Evolutionary conservation across 2,797 vertebrate genomes (phyloP), one percentile per base, ranked within the genome.

Genomic region (Sebastes hubbsi): DNA sequence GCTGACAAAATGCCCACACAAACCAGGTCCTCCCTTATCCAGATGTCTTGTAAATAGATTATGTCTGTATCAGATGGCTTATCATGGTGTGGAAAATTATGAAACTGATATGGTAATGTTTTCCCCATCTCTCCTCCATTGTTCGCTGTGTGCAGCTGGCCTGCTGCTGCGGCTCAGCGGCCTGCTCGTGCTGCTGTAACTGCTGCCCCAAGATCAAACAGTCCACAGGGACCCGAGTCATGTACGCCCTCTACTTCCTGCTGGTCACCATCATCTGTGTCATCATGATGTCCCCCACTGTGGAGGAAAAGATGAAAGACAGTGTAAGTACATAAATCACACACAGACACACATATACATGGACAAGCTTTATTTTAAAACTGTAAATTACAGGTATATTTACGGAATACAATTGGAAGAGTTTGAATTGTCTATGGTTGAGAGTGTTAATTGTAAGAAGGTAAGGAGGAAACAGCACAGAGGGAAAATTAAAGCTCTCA

Each of bases 161-260:
- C 88, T 99, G 98, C 92, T 99, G 98, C 92, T 99, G 98, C 0
- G 98, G 99, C 56, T 88, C 96, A 9, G 98, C 96, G 0, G 97
- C 97, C 66, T 99, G 99, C 83, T 96, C 97, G 0, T 96, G 98
- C 71, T 99, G 99, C 96, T 99, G 98, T 46, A 93, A 91, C 78
- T 99, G 97, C 91, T 99, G 98, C 88, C 98, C 98, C 32, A 97
- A 96, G 94, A 97, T 99, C 92, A 99, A 97, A 61, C 98, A 99
- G 91, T 99, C 99, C n/a, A 97, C 97, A 1, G 96, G 96, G 20
- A 99, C 99, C 6, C 97, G 99, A 42, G 90, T 97, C 92, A 99
- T 99, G 98, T 99, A 99, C 0, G 97, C 98, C 0, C 88, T 99
- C 5, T 99, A 97, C 93, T 99, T 99, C 94, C 95, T 99, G 88